These are phyloP conservation scores for Sciaenops ocellatus DNA, from an alignment of 2,797 vertebrate genomes.

Conservation along the genomic window DNA sequence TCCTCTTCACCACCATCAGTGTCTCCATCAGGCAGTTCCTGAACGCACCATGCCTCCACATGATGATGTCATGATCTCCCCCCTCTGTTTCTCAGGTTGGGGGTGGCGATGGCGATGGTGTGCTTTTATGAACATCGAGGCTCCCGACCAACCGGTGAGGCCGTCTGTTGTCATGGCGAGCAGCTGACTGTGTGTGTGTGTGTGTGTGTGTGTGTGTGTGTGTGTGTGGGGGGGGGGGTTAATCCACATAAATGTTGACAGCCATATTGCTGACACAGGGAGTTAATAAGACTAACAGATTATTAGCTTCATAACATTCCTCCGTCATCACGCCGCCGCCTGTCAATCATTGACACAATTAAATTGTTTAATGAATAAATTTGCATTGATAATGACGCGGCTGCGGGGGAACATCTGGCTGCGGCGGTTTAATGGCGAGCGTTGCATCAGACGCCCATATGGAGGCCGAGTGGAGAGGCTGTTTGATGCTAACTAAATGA, in stretches of 20 bases:
- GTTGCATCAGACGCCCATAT: constrained; percentile 84
- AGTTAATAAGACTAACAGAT: constrained; percentile 86
- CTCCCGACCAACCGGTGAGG: constrained; percentile 35
- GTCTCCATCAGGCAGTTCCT: too few relatives aligned
- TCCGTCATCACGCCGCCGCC: constrained; percentile 77
- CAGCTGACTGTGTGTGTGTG: constrained; percentile 50
- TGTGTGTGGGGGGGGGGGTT: constrained; percentile 72
- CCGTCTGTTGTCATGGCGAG: constrained; percentile 55
- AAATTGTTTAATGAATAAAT: constrained; percentile 90
- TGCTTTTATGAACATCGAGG: constrained; percentile 13
- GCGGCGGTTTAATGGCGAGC: constrained; percentile 77
- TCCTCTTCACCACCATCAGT: too few relatives aligned
- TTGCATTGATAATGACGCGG: constrained; percentile 84
- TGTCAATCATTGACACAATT: constrained; percentile 88
- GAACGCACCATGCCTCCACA: too few relatives aligned
- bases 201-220: constrained; percentile 39
- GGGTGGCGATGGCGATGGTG: background rate
- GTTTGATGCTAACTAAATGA: constrained; percentile 86
- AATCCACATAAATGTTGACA: constrained; percentile 83
- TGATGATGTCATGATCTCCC: too few relatives aligned
- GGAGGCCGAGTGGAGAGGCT: constrained; percentile 82
- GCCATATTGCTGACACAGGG: constrained; percentile 81
- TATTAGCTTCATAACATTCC: constrained; percentile 85
- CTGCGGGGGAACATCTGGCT: constrained; percentile 85
- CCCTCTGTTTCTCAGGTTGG: too few relatives aligned